phyloP scores from a whole-genome alignment of 1,140 invertebrate species.

The Zaprionus tsacasi region DNA sequence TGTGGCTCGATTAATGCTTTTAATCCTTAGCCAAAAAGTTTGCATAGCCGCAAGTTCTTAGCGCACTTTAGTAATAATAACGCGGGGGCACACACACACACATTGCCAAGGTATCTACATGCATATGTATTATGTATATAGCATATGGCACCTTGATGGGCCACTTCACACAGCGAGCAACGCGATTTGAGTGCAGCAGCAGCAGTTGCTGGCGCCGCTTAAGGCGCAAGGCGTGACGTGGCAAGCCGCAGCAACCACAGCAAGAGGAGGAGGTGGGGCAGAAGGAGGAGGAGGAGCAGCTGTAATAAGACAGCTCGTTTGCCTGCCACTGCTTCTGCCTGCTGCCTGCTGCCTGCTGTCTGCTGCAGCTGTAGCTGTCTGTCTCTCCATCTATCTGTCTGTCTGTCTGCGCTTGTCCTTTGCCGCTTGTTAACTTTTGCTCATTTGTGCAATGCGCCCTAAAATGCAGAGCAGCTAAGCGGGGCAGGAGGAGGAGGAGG shows the following conservation, averaged over 20 bases:
- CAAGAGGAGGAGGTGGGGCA: neutral
- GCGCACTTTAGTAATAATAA: conserved; percentile 73
- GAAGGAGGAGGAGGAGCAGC: conserved; percentile 39
- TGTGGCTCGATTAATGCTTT: neutral
- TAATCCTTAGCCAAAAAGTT: neutral
- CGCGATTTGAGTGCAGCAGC: conserved; percentile 38
- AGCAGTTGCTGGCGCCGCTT: conserved; percentile 33
- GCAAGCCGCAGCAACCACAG: conserved; percentile 45
- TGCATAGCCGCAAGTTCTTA: conserved; percentile 30
- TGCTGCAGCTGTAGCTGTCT: neutral
- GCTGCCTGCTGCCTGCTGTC: conserved; percentile 30
- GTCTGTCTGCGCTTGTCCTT: conserved; percentile 20
- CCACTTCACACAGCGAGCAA: conserved; percentile 55
- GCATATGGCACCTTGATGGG: conserved; percentile 30
- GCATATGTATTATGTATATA: neutral
- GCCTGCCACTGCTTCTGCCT: conserved; percentile 30
- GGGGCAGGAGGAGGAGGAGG: neutral
- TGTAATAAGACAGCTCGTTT: conserved; percentile 79
- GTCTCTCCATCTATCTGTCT: conserved; percentile 5
- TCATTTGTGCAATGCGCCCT: conserved; percentile 64
- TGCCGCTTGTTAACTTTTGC: conserved; percentile 71
- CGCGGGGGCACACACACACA: conserved; percentile 12
- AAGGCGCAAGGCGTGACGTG: conserved; percentile 47
- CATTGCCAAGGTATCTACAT: conserved; percentile 9
- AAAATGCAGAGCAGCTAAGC: conserved; percentile 40